Percentiles rank a stretch among this genome's conserved stretches.
These are phyloP conservation scores for Simalia tracyae DNA, from an alignment of 2,797 vertebrate genomes.

Conservation along the genomic window DNA sequence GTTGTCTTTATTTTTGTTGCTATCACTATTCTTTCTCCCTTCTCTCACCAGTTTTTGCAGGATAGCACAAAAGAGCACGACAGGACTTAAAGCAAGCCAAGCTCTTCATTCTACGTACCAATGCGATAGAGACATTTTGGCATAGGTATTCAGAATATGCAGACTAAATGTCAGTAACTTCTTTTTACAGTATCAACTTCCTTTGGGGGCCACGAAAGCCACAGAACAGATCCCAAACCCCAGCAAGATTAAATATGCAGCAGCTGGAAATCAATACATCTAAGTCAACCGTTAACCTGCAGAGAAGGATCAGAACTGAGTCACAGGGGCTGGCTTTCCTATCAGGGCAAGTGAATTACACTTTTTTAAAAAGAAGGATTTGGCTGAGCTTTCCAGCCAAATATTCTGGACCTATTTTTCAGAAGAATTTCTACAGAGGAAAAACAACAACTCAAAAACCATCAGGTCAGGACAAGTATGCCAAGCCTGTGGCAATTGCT, in stretches of 20 bases:
- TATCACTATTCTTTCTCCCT: background rate
- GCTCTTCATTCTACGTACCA: background rate
- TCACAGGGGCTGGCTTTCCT: slow-evolving; percentile 17
- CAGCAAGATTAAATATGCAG: background rate
- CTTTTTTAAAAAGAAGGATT: background rate
- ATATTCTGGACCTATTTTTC: slow-evolving; percentile 4
- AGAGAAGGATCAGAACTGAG: background rate
- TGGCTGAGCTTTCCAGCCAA: background rate
- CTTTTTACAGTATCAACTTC: background rate
- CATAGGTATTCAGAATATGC: background rate
- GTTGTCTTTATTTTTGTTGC: background rate
- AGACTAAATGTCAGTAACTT: slow-evolving; percentile 8
- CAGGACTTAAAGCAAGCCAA: background rate
- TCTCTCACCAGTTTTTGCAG: background rate
- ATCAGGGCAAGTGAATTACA: background rate
- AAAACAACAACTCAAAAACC: background rate
- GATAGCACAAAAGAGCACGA: background rate
- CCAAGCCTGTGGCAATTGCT: background rate
- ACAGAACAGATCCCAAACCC: background rate
- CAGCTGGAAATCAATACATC: background rate
- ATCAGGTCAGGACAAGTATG: background rate
- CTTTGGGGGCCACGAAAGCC: background rate
- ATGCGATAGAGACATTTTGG: slow-evolving; percentile 12
- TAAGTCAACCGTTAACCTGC: slow-evolving; percentile 35
- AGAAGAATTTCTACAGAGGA: background rate